Evolutionary conservation across 2,888 invertebrate genomes (phyloP).

Genomic region (Dione vanillae): DNA sequence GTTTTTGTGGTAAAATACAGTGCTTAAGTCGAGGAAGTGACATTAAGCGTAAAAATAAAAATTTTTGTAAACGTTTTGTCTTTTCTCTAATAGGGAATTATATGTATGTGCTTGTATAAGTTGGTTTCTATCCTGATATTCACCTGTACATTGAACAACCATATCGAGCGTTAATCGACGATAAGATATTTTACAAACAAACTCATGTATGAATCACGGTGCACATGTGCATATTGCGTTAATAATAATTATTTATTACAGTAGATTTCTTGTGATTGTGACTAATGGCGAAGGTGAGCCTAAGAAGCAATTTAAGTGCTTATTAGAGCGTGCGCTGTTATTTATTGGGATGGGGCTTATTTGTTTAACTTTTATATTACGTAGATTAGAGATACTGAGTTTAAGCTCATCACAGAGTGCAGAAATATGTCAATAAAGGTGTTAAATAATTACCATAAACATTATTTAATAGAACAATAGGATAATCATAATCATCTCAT

Average conservation of each 20-base stretch:
- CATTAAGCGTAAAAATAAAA: not conserved
- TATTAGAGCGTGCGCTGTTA: not conserved
- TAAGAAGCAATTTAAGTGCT: not conserved
- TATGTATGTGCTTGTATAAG: conserved; percentile 6
- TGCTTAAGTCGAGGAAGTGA: not conserved
- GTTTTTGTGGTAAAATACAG: not conserved
- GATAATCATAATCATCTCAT: not conserved
- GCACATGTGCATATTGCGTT: conserved; percentile 48
- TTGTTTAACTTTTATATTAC: too few species aligned
- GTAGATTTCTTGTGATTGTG: conserved; percentile 39
- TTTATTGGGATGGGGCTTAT: not conserved
- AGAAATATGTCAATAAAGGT: not conserved
- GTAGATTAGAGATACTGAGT: too few species aligned
- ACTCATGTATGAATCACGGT: conserved; percentile 62
- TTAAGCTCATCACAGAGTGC: too few species aligned
- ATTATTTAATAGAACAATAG: not conserved
- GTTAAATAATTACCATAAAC: not conserved
- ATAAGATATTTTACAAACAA: conserved; percentile 65
- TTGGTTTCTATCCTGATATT: conserved; percentile 51
- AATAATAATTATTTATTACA: conserved; percentile 35
- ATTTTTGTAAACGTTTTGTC: not conserved
- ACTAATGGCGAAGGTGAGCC: conserved; percentile 21
- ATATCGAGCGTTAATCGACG: conserved; percentile 54
- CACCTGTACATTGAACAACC: conserved; percentile 53
- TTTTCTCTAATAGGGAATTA: conserved; percentile 9